phyloP scores from a whole-genome alignment of 2,113 vertebrate species.

The Cheirogaleus medius region DNA sequence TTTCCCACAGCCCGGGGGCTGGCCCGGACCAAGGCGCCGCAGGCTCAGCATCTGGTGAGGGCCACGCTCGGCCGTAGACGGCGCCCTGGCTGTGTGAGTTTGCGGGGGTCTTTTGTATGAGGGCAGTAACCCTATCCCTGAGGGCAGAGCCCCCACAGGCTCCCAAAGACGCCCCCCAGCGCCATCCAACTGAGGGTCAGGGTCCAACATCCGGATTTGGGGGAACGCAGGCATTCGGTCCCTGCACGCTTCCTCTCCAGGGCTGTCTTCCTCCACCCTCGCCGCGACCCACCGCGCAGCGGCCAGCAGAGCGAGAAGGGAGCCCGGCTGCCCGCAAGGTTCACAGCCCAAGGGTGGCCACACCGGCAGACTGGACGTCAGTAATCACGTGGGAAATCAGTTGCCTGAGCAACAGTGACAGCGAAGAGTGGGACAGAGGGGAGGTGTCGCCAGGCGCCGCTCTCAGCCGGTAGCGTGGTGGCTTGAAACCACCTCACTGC shows the following conservation, averaged over 20 bases:
- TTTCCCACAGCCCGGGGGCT: background rate
- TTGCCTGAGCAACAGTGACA: background rate
- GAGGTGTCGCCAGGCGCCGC: fast-evolving
- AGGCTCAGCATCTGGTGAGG: background rate
- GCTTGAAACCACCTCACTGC: fast-evolving
- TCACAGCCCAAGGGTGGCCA: background rate
- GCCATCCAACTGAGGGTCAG: background rate
- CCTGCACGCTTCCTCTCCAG: background rate
- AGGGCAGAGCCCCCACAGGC: background rate
- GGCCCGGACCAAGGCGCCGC: background rate
- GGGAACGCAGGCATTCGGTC: no score
- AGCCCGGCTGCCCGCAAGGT: background rate
- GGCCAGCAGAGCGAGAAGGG: background rate
- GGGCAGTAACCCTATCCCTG: background rate
- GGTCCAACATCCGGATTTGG: background rate
- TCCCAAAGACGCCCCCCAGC: background rate
- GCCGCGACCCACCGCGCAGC: background rate
- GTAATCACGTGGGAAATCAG: background rate
- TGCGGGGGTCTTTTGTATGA: background rate
- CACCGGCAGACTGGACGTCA: fast-evolving
- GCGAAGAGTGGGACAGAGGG: background rate
- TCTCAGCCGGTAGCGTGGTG: no score
- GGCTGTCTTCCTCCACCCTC: background rate
- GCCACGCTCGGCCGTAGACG: background rate
- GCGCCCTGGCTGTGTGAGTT: background rate